Percentiles rank a stretch among this genome's conserved stretches.
These are phyloP conservation scores for Zhuqinia jingwanae DNA, from an alignment of 2,888 invertebrate genomes.

Conservation along the genomic window DNA sequence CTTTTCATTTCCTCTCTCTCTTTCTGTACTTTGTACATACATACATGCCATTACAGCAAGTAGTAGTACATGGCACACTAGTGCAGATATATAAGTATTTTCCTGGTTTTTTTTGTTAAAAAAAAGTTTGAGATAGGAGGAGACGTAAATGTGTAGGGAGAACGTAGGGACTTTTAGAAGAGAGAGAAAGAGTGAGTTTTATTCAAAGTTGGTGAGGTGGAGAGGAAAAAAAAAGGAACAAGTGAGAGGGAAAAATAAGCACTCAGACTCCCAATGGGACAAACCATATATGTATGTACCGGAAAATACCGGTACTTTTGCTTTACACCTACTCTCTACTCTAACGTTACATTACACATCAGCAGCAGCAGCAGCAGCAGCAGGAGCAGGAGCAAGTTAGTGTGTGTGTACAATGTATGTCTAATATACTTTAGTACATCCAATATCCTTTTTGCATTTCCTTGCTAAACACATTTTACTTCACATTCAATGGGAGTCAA, in stretches of 20 bases:
- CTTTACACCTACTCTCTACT: slow-evolving; percentile 23
- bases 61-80: slow-evolving; percentile 30
- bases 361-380: too few relatives aligned
- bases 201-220: slow-evolving; percentile 43
- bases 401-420: slow-evolving; percentile 3
- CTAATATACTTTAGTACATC: too few relatives aligned
- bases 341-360: too few relatives aligned
- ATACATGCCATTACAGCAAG: too few relatives aligned
- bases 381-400: too few relatives aligned
- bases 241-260: slow-evolving; percentile 59
- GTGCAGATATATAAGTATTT: slow-evolving; percentile 34
- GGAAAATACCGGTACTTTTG: slow-evolving; percentile 35
- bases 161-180: not conserved
- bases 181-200: not conserved
- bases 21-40: too few relatives aligned
- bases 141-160: slow-evolving; percentile 5
- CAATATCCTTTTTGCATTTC: too few relatives aligned
- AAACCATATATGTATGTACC: slow-evolving; percentile 54
- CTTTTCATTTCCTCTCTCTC: slow-evolving; percentile 26
- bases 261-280: slow-evolving; percentile 71
- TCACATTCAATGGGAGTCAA: slow-evolving; percentile 9
- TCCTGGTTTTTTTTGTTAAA: slow-evolving; percentile 26
- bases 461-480: slow-evolving; percentile 6
- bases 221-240: slow-evolving; percentile 13
- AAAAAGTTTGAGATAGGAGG: slow-evolving; percentile 45